A percentile compares a stretch with the other conserved stretches of the same genome.
Conservation (phyloP, 1,140 invertebrate genomes). For the Adelges cooleyi region DNA sequence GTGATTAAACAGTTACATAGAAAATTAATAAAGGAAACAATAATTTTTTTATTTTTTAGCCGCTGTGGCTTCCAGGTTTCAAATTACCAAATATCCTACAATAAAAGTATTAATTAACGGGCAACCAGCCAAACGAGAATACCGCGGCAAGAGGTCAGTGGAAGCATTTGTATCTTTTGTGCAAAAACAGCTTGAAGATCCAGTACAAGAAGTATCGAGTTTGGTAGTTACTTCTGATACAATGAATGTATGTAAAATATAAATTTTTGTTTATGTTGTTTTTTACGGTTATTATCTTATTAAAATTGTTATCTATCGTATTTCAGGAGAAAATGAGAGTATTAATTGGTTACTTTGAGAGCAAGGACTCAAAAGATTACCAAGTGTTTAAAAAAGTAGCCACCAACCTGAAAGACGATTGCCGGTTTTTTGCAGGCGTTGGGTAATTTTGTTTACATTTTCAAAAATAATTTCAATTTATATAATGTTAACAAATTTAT, state of each 20-base stretch:
- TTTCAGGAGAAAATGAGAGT: conserved; percentile 67
- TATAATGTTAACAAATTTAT: neutral
- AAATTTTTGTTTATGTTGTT: conserved; percentile 8
- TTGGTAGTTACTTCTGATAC: conserved; percentile 64
- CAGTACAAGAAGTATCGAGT: conserved; percentile 64
- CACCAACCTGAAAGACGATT: conserved; percentile 86
- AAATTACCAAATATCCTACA: conserved; percentile 97
- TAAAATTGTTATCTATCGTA: conserved; percentile 29
- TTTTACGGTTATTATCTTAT: neutral
- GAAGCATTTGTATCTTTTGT: conserved; percentile 83
- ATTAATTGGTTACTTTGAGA: conserved; percentile 87
- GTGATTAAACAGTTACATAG: too few species aligned
- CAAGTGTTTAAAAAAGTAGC: conserved; percentile 69
- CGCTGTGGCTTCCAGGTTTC: conserved; percentile 74
- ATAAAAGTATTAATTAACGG: conserved; percentile 93
- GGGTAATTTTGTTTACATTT: conserved; percentile 62
- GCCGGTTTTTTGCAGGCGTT: conserved; percentile 84
- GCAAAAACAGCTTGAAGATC: conserved; percentile 80
- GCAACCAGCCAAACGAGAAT: conserved; percentile 85
- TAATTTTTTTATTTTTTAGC: conserved; percentile 42
- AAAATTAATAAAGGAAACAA: too few species aligned
- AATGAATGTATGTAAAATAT: conserved; percentile 46
- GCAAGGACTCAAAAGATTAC: conserved; percentile 67
- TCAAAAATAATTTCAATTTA: too few species aligned
- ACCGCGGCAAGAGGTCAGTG: conserved; percentile 66